Evolutionary conservation across 2,888 invertebrate genomes (phyloP), one percentile per base, ranked within the genome.

Genomic region (Bruchidius siliquastri): DNA sequence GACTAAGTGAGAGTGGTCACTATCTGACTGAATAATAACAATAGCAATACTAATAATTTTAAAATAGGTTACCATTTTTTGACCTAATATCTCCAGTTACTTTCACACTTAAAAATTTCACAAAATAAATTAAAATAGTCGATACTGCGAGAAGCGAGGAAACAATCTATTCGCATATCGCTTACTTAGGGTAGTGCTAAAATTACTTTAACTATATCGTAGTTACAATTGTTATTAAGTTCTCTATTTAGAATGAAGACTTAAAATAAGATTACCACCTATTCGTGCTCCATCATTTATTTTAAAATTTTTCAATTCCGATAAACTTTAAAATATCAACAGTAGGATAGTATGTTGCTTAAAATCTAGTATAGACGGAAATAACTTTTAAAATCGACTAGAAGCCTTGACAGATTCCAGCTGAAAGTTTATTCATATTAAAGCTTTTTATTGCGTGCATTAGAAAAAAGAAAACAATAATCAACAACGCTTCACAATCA

Each of bases 311-410:
- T 77, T 82, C 79, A 82, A 82, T 83, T 83, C 81, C 82, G 82
- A 85, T 85, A 86, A 85, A 86, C 85, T 86, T 84, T 85, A 83
- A 84, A 85, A 83, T 85, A 83, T 85, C 86, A 86, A 86, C 85
- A 86, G 82, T 83, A 84, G 84, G 83, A 84, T 85, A 86, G 83
- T 84, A 82, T 81, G 79, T 77, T 78, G 78, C 78, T 80, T 83
- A 83, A 82, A 77, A 78, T 81, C 80, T 83, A 81, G 74, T 78
- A 80, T 83, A 85, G 85, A 85, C 85, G 85, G 85, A 85, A 82
- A 84, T 79, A 84, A 83, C 82, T 83, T 79, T 76, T 82, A 68
- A 84, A 85, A 85, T 85, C 85, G 85, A 85, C 85, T 82, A 79
- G 79, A 81, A 83, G 75, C 75, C 72, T 77, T 72, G 78, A 79